Conservation (phyloP, 2,113 vertebrate species). For the Ardeotis arabs region DNA sequence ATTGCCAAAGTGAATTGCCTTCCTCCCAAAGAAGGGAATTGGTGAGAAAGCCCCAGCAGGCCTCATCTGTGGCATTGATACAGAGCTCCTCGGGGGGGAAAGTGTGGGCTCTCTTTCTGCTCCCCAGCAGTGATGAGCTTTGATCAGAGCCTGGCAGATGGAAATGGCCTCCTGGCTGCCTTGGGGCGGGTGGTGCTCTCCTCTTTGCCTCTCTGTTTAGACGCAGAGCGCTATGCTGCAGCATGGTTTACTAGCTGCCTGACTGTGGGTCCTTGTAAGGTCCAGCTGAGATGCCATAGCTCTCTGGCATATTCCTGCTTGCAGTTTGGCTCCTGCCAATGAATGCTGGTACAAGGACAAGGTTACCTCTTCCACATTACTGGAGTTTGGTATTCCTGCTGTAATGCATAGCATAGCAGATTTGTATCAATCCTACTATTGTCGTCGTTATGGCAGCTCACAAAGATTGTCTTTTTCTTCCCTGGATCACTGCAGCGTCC, state of each 20-base stretch:
- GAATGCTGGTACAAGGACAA: not conserved
- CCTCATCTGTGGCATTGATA: not conserved
- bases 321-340: not conserved
- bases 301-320: not conserved
- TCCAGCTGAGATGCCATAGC: not conserved
- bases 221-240: not conserved
- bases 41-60: not conserved
- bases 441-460: not conserved
- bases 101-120: not conserved
- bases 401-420: not conserved
- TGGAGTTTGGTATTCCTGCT: not conserved
- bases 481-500: conserved; percentile 78
- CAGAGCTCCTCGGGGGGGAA: not conserved
- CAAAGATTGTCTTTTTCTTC: not conserved
- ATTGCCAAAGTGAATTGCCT: not conserved
- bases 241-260: not conserved
- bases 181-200: not conserved
- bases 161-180: not conserved
- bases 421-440: not conserved
- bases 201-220: not conserved
- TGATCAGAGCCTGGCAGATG: not conserved
- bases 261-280: not conserved
- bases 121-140: not conserved
- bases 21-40: not conserved
- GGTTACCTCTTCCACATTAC: not conserved